These are phyloP conservation scores for Pararge aegeria DNA, from an alignment of 1,140 invertebrate species.

Conservation along the genomic window DNA sequence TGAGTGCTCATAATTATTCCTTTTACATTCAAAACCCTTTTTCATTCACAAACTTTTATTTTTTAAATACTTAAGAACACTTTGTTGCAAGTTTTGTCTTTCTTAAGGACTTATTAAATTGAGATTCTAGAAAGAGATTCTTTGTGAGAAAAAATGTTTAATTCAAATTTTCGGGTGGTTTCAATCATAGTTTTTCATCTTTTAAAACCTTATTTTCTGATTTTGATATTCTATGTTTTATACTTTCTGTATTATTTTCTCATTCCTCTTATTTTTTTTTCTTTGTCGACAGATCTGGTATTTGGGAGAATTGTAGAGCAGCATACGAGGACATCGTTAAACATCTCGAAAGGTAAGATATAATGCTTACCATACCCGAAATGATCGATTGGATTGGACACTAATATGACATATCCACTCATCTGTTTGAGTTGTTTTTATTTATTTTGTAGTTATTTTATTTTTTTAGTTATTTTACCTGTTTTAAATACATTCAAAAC, in stretches of 20 bases:
- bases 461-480: slow-evolving; percentile 20
- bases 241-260: slow-evolving; percentile 43
- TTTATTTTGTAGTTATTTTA: neutral
- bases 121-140: slow-evolving; percentile 30
- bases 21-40: slow-evolving; percentile 73
- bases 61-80: slow-evolving; percentile 53
- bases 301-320: slow-evolving; percentile 96
- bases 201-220: slow-evolving; percentile 42
- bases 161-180: slow-evolving; percentile 33
- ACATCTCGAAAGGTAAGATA: slow-evolving; percentile 92
- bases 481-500: slow-evolving; percentile 23
- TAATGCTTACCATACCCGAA: slow-evolving; percentile 6
- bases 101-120: slow-evolving; percentile 40
- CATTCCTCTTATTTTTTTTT: slow-evolving; percentile 69
- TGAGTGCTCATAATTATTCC: slow-evolving; percentile 77
- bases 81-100: slow-evolving; percentile 62
- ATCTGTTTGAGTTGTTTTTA: slow-evolving; percentile 12
- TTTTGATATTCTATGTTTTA: slow-evolving; percentile 40
- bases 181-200: slow-evolving; percentile 36
- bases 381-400: slow-evolving; percentile 8
- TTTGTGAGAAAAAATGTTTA: slow-evolving; percentile 42
- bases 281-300: slow-evolving; percentile 88
- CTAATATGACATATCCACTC: slow-evolving; percentile 3
- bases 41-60: slow-evolving; percentile 64
- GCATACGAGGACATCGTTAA: slow-evolving; percentile 96